phyloP scores from a whole-genome alignment of 2,113 vertebrate genomes.

The Diglossa brunneiventris region DNA sequence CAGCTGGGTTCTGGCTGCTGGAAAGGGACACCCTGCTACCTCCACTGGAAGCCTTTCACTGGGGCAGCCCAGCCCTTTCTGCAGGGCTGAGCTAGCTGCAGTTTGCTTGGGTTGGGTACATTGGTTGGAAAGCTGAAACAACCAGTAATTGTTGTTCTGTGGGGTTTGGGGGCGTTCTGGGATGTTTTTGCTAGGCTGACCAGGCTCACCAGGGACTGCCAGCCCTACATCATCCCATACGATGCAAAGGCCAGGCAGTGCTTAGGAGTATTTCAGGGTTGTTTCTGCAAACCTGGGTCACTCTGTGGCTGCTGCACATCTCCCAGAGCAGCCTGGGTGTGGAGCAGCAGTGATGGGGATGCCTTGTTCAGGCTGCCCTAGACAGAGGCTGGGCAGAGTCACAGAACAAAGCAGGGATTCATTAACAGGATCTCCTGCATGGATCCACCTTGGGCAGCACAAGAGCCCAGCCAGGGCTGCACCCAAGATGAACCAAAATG shows the following conservation, averaged over 20 bases:
- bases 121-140: not conserved
- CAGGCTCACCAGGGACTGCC: not conserved
- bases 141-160: too few species aligned
- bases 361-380: not conserved
- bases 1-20: not conserved
- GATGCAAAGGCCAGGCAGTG: not conserved
- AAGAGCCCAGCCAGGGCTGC: not conserved
- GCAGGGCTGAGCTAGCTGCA: not conserved
- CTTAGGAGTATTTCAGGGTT: fast-evolving
- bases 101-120: not conserved
- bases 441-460: not conserved
- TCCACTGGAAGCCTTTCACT: fast-evolving
- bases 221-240: fast-evolving
- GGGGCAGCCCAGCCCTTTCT: fast-evolving
- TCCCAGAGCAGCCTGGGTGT: not conserved
- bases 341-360: not conserved
- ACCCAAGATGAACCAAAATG: not conserved
- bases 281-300: fast-evolving
- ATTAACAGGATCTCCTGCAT: not conserved
- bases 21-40: not conserved
- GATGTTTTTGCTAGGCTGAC: not conserved
- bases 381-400: not conserved
- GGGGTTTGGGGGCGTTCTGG: not conserved
- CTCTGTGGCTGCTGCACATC: not conserved
- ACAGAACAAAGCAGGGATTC: not conserved